A percentile compares a stretch with the other conserved stretches of the same genome.
These are phyloP conservation scores for Octopus sinensis DNA, from an alignment of 1,140 invertebrate species.

Conservation along the genomic window DNA sequence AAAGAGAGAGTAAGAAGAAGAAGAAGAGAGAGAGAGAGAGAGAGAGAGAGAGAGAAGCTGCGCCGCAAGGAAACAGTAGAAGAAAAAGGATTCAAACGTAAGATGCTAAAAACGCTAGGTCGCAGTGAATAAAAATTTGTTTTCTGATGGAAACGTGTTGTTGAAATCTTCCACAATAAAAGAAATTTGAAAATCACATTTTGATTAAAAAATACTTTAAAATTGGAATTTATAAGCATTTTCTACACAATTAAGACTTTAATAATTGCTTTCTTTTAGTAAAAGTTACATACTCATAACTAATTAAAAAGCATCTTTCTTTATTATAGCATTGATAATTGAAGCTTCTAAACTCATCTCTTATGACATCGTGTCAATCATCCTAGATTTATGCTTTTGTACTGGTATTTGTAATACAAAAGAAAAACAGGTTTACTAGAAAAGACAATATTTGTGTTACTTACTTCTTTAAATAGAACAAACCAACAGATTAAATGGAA, in stretches of 20 bases:
- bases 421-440: not conserved
- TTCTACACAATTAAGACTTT: too few species aligned
- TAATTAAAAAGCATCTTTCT: too few species aligned
- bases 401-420: not conserved
- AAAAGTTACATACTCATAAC: too few species aligned
- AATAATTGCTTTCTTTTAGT: too few species aligned
- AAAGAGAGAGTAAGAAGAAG: not conserved
- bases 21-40: not conserved
- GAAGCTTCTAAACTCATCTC: not conserved
- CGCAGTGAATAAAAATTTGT: not conserved
- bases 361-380: not conserved
- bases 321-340: too few species aligned
- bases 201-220: not conserved
- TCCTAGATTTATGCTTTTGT: not conserved
- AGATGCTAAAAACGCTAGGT: not conserved
- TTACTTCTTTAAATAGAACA: not conserved
- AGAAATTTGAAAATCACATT: not conserved
- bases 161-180: not conserved
- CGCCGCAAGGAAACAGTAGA: not conserved
- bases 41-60: conserved; percentile 11
- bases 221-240: too few species aligned
- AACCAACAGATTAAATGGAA: not conserved
- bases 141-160: not conserved
- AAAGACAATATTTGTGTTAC: not conserved
- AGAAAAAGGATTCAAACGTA: not conserved